Evolutionary conservation across 2,113 vertebrate species (phyloP), one percentile per base, ranked within the genome.

Genomic region (Channa maculata): DNA sequence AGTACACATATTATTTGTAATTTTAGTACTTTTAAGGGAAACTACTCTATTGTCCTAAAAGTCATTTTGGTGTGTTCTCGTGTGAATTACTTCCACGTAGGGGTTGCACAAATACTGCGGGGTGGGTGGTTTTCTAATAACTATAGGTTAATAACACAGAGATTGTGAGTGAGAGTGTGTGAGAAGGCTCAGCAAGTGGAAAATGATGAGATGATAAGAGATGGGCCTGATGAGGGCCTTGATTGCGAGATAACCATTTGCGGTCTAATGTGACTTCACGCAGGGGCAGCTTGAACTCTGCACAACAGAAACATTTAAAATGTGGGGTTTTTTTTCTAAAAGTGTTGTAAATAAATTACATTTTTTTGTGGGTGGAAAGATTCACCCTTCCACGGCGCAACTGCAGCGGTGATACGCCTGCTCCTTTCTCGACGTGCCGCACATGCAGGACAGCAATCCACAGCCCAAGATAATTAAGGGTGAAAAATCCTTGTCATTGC

Each of bases 401-500:
- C 69, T 85, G 69, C 72, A 55, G 76, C 24, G 51, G 34, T 7
- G 66, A 77, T 51, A 44, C 37, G 43, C 63, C 74, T 55, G 50
- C 50, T 74, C 49, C 70, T 54, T 52, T 58, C 43, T 53, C 37
- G 2, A 52, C 14, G 54, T 51, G 49, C 73, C n/a, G 69, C 55
- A 57, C 65, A 80, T 57, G 71, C 74, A 83, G 80, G 69, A 73
- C 75, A 43, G 74, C 71, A 44, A 85, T 87, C 84, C 68, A 54
- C 83, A 50, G 77, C 83, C 81, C 73, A 0, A 68, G 86, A 92
- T 91, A 88, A 91, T 91, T 88, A 90, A 70, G 88, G 84, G 84
- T 76, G 87, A 88, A 86, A 83, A 92, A 89, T 91, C 86, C 88
- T 84, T 90, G 91, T 94, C 89, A 90, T 85, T 87, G 87, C 86